Conservation (phyloP, 2,797 vertebrate genomes). For the Tragopan temminckii region DNA sequence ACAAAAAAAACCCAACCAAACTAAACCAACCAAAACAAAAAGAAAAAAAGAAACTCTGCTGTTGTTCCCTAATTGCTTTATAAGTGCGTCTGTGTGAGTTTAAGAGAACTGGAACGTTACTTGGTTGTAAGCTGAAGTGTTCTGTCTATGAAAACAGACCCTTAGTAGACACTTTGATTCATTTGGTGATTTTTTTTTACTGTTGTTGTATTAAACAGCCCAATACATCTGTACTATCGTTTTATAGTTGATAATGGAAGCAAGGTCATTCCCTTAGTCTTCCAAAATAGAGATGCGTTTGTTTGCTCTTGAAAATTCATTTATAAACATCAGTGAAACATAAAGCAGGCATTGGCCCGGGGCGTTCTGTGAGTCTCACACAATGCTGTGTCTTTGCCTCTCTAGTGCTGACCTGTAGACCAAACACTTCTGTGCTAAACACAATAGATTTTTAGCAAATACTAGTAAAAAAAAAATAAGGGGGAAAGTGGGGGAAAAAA, state of each 20-base stretch:
- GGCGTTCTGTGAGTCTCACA: not conserved
- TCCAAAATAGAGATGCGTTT: not conserved
- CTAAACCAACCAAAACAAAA: too few relatives aligned
- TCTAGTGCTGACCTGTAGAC: constrained; percentile 43
- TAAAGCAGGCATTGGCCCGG: not conserved
- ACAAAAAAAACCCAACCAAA: too few relatives aligned
- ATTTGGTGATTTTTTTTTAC: not conserved
- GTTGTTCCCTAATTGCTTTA: not conserved
- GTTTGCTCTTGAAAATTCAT: not conserved
- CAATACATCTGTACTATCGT: not conserved
- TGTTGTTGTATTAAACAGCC: not conserved
- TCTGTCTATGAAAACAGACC: not conserved
- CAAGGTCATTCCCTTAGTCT: not conserved
- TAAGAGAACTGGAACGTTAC: not conserved
- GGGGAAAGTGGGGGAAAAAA: not conserved
- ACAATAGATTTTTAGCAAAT: constrained; percentile 45
- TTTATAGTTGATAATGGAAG: not conserved
- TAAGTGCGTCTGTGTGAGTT: not conserved
- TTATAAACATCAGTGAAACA: constrained; percentile 6
- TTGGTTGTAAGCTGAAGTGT: not conserved
- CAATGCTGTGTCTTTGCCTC: constrained; percentile 48
- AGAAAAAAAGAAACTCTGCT: not conserved
- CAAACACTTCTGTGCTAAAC: constrained; percentile 59
- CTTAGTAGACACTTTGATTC: not conserved
- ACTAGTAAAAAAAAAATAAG: constrained; percentile 34